Conservation (phyloP, 1,140 invertebrate genomes). For the Phymorhynchus buccinoides region DNA sequence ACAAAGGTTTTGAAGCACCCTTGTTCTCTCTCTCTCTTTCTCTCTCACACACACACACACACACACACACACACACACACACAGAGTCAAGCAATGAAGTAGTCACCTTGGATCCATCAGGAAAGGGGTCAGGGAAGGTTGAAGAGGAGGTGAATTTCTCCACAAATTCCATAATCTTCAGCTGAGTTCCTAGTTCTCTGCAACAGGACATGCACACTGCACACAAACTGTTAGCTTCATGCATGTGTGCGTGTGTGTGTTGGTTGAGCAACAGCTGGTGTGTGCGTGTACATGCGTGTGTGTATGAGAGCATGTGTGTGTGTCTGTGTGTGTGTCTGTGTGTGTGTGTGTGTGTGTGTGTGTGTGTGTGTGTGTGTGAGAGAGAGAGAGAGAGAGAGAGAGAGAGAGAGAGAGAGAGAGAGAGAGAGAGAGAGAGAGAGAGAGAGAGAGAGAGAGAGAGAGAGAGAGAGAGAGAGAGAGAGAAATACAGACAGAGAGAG, state of each 20-base stretch:
- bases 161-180: neutral
- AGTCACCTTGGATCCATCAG: neutral
- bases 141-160: neutral
- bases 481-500: neutral
- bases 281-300: too few relatives aligned
- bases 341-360: too few relatives aligned
- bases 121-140: neutral
- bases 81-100: neutral
- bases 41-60: too few relatives aligned
- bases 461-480: conserved; percentile 13
- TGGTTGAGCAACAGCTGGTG: too few relatives aligned
- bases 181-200: neutral
- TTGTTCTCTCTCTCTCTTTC: too few relatives aligned
- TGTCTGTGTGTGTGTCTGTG: too few relatives aligned
- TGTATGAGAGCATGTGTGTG: too few relatives aligned
- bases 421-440: neutral
- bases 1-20: too few relatives aligned
- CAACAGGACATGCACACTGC: neutral
- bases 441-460: neutral
- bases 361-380: conserved; percentile 5
- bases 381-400: neutral
- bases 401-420: neutral
- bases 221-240: too few relatives aligned
- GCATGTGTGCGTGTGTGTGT: too few relatives aligned
- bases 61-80: neutral